Conservation (phyloP, 2,888 invertebrate species). For the Galerucella nymphaeae region DNA sequence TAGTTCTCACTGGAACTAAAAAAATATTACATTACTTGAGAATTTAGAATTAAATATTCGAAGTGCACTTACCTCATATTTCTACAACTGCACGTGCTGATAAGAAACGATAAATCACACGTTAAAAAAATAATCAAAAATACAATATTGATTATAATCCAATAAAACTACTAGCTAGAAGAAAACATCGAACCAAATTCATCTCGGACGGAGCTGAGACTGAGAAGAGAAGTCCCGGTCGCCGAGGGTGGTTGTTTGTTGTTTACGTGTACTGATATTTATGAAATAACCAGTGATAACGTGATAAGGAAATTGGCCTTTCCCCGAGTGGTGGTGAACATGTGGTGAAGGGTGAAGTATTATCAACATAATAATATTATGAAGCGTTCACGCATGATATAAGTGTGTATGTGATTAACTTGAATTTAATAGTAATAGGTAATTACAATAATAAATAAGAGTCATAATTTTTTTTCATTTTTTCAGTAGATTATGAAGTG, state of each 20-base stretch:
- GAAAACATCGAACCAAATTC: too few relatives aligned
- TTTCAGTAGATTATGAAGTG: too few relatives aligned
- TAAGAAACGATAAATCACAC: background rate
- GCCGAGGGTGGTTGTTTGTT: background rate
- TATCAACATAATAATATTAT: background rate
- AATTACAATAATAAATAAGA: too few relatives aligned
- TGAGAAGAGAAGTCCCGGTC: background rate
- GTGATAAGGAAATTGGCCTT: too few relatives aligned
- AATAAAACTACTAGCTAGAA: too few relatives aligned
- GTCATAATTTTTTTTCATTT: too few relatives aligned
- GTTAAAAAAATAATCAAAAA: constrained; percentile 6
- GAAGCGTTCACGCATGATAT: constrained; percentile 3
- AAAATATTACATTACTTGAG: constrained; percentile 3
- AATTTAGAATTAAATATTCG: constrained; percentile 1
- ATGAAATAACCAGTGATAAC: background rate
- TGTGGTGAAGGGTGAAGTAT: constrained; percentile 9
- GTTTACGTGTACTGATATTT: constrained; percentile 1
- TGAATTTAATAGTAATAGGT: background rate
- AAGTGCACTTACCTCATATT: too few relatives aligned
- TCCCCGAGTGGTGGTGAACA: constrained; percentile 7
- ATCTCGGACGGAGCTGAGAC: too few relatives aligned
- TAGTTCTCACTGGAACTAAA: constrained; percentile 6
- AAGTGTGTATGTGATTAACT: constrained; percentile 4
- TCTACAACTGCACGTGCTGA: background rate
- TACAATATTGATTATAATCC: background rate